Evolutionary conservation across 2,113 vertebrate genomes (phyloP).

Genomic region (Pithys albifrons): DNA sequence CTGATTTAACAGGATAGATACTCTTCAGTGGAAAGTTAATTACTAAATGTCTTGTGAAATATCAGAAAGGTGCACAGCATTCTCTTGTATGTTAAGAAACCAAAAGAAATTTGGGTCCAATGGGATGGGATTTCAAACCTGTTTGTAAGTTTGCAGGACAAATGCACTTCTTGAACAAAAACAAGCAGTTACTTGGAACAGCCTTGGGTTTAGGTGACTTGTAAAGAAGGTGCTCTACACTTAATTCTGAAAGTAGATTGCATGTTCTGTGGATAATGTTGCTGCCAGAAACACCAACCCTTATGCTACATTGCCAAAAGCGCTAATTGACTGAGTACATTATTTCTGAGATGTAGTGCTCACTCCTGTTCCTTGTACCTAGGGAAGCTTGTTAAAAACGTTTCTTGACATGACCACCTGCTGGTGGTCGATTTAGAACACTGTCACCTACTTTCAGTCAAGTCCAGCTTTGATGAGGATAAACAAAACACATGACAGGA

Average conservation of each 20-base stretch:
- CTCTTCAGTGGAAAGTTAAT: background rate
- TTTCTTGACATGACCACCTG: accelerated
- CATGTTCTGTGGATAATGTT: background rate
- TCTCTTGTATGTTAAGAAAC: background rate
- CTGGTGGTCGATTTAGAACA: background rate
- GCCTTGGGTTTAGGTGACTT: background rate
- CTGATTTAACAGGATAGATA: background rate
- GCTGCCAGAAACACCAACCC: background rate
- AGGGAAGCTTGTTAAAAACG: background rate
- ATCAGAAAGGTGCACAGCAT: background rate
- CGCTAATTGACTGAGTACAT: background rate
- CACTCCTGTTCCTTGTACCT: background rate
- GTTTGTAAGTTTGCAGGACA: background rate
- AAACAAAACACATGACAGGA: background rate
- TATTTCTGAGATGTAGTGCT: background rate
- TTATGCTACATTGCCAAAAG: background rate
- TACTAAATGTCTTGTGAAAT: background rate
- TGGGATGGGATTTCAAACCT: background rate
- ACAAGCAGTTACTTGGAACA: background rate
- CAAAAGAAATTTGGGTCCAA: background rate
- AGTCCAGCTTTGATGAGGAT: background rate
- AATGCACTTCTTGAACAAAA: background rate
- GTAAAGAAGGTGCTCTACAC: background rate
- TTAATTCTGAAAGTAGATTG: background rate
- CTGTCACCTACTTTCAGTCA: background rate